phyloP scores from a whole-genome alignment of 1,140 invertebrate species.

The Drosophila jambulina region DNA sequence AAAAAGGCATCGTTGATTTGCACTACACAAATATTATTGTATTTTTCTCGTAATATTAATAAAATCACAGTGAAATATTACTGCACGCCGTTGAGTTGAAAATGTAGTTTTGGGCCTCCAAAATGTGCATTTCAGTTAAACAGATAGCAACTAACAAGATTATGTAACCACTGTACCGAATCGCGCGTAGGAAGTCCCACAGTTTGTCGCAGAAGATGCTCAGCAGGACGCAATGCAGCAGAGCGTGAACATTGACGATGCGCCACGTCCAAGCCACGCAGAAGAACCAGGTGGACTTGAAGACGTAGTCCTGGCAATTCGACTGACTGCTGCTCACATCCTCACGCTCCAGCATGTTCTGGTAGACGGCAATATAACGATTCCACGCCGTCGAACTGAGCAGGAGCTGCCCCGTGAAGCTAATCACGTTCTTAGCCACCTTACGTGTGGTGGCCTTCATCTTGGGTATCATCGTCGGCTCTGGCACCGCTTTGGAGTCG shows the following conservation, averaged over 20 bases:
- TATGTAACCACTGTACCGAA: constrained; percentile 88
- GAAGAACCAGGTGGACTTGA: constrained; percentile 89
- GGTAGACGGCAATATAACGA: constrained; percentile 91
- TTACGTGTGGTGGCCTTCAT: constrained; percentile 88
- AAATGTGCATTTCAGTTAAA: constrained; percentile 87
- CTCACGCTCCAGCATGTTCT: constrained; percentile 89
- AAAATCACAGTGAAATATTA: constrained; percentile 84
- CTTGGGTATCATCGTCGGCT: constrained; percentile 87
- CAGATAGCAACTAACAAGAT: constrained; percentile 87
- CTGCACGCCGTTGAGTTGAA: constrained; percentile 84
- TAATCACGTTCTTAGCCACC: constrained; percentile 88
- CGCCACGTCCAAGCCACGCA: constrained; percentile 91
- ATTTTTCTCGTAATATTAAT: constrained; percentile 71
- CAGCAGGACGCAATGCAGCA: constrained; percentile 90
- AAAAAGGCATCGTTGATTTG: constrained; percentile 72
- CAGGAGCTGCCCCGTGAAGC: constrained; percentile 89
- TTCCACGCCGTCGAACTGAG: constrained; percentile 92
- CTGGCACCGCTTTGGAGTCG: constrained; percentile 85
- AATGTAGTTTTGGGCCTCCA: constrained; percentile 86
- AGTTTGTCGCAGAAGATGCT: constrained; percentile 93
- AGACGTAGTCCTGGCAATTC: constrained; percentile 86
- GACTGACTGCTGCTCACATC: constrained; percentile 86
- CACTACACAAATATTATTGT: constrained; percentile 80
- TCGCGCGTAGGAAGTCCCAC: constrained; percentile 89
- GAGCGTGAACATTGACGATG: constrained; percentile 91